These are phyloP conservation scores for Proteles cristata DNA, from an alignment of 2,113 vertebrate genomes.

Conservation along the genomic window DNA sequence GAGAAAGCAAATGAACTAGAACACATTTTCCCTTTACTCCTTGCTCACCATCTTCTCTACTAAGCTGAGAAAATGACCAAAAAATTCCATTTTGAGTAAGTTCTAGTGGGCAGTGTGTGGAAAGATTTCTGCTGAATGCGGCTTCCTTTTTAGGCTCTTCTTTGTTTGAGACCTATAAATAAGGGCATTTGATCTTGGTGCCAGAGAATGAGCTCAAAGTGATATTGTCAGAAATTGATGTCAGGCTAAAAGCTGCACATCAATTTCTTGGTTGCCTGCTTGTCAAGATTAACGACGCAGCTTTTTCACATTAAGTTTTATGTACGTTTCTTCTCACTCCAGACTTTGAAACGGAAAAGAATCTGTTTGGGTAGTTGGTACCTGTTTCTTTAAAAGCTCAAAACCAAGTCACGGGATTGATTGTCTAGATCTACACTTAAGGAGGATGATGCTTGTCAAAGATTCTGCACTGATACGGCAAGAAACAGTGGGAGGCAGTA, in stretches of 20 bases:
- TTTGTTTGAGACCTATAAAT: slow-evolving; percentile 52
- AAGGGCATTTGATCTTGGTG: slow-evolving; percentile 53
- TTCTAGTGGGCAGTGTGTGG: not conserved
- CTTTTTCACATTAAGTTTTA: not conserved
- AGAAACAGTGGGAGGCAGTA: not conserved
- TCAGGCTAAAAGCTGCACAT: slow-evolving; percentile 25
- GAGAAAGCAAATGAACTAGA: not conserved
- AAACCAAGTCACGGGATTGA: not conserved
- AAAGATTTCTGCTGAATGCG: slow-evolving; percentile 14
- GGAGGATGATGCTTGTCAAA: not conserved
- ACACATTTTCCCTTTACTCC: not conserved
- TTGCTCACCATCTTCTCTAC: not conserved
- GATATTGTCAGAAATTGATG: slow-evolving; percentile 48
- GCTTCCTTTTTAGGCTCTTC: slow-evolving; percentile 56
- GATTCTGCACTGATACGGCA: not conserved
- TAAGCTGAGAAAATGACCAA: slow-evolving; percentile 41
- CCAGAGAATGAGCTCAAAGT: slow-evolving; percentile 58
- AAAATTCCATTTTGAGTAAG: not conserved
- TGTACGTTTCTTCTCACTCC: not conserved
- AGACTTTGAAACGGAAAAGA: slow-evolving; percentile 35
- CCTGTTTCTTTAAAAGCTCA: not conserved
- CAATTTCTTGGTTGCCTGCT: not conserved
- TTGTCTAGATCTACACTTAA: not conserved
- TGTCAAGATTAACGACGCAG: not conserved
- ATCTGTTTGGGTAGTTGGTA: not conserved